Evolutionary conservation across 2,113 vertebrate genomes (phyloP).

Genomic region (Sisor rabdophorus): DNA sequence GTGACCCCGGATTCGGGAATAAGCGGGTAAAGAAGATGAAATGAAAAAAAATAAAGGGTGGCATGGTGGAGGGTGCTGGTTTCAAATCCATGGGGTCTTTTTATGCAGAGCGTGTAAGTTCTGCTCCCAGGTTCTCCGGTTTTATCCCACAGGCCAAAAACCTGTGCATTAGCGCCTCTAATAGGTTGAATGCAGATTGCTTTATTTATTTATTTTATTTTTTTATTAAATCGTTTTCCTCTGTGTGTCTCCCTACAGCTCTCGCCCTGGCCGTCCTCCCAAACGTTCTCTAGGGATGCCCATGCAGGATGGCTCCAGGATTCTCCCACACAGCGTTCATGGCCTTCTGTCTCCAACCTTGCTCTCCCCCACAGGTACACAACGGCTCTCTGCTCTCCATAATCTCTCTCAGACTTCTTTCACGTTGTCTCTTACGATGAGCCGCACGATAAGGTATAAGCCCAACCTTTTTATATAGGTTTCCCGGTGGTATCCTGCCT

Average conservation of each 20-base stretch:
- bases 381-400: background rate
- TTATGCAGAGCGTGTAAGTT: no score
- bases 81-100: no score
- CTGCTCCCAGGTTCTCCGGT: no score
- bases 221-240: background rate
- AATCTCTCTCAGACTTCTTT: background rate
- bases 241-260: conserved; percentile 67
- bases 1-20: no score
- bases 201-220: no score
- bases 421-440: background rate
- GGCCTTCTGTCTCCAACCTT: conserved; percentile 82
- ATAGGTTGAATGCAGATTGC: no score
- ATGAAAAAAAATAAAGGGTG: no score
- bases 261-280: conserved; percentile 87
- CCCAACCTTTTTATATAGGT: background rate
- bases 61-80: no score
- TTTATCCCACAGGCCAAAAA: no score
- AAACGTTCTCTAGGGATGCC: conserved; percentile 82
- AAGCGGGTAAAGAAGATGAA: no score
- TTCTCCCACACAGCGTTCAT: conserved; percentile 80
- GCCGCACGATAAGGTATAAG: background rate
- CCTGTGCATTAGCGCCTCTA: no score
- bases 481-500: background rate
- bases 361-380: conserved; percentile 82
- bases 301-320: conserved; percentile 77